phyloP scores from a whole-genome alignment of 2,113 vertebrate species.

The Mesoclemmys tuberculata region DNA sequence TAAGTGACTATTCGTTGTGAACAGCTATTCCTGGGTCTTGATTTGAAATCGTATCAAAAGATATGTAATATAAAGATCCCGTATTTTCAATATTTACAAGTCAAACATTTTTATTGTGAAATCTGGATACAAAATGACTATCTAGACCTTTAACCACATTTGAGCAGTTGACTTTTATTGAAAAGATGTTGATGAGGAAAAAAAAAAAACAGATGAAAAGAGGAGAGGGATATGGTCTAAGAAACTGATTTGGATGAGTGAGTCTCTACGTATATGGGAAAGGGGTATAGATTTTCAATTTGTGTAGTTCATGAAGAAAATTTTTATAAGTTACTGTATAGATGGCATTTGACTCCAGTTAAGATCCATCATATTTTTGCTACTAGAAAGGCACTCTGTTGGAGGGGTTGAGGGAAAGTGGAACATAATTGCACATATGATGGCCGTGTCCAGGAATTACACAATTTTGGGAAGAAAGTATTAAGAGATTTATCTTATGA shows the following conservation, averaged over 20 bases:
- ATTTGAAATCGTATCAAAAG: not conserved
- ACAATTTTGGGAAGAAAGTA: not conserved
- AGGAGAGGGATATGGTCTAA: not conserved
- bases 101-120: not conserved
- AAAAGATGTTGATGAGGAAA: not conserved
- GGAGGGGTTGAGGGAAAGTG: not conserved
- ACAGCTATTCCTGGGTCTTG: not conserved
- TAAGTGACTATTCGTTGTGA: not conserved
- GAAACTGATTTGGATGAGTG: not conserved
- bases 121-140: not conserved
- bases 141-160: not conserved
- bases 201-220: not conserved
- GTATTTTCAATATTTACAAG: no score
- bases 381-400: not conserved
- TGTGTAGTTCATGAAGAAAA: no score
- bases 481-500: not conserved
- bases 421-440: not conserved
- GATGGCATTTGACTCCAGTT: not conserved
- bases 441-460: not conserved
- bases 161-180: not conserved
- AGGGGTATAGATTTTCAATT: no score
- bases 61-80: not conserved
- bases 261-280: no score
- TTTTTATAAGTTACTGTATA: not conserved
- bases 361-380: not conserved